Percentiles rank a stretch among this genome's conserved stretches.
phyloP scores from a whole-genome alignment of 2,113 vertebrate genomes.

The Melanostigma gelatinosum region DNA sequence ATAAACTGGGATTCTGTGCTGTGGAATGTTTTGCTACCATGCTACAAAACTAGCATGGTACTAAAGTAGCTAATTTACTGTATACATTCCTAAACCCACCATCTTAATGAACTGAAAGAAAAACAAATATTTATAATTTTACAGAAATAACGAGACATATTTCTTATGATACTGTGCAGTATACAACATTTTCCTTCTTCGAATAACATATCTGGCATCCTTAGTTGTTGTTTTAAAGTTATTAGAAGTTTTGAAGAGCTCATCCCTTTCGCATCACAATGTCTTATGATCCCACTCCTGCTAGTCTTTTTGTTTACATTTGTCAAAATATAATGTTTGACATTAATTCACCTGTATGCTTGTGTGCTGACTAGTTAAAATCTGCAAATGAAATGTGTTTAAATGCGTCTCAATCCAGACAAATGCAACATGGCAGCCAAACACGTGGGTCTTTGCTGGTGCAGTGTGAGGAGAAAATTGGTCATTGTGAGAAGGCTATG shows the following conservation, averaged over 20 bases:
- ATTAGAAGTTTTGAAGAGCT: background rate
- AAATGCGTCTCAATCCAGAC: conserved; percentile 54
- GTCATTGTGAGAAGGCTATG: conserved; percentile 82
- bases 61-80: background rate
- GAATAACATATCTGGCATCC: background rate
- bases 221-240: background rate
- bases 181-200: background rate
- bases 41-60: too few species aligned
- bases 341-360: background rate
- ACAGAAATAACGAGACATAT: background rate
- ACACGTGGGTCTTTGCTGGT: conserved; percentile 42
- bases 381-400: conserved; percentile 37
- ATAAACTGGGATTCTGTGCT: background rate
- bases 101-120: background rate
- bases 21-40: background rate
- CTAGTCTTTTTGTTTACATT: background rate
- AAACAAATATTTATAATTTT: background rate
- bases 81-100: background rate
- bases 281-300: background rate
- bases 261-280: background rate
- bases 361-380: background rate
- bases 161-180: background rate
- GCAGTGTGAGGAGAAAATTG: conserved; percentile 76
- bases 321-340: background rate
- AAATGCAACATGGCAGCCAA: conserved; percentile 71